These are phyloP conservation scores for Takifugu flavidus DNA, from an alignment of 2,113 vertebrate species.

Conservation along the genomic window DNA sequence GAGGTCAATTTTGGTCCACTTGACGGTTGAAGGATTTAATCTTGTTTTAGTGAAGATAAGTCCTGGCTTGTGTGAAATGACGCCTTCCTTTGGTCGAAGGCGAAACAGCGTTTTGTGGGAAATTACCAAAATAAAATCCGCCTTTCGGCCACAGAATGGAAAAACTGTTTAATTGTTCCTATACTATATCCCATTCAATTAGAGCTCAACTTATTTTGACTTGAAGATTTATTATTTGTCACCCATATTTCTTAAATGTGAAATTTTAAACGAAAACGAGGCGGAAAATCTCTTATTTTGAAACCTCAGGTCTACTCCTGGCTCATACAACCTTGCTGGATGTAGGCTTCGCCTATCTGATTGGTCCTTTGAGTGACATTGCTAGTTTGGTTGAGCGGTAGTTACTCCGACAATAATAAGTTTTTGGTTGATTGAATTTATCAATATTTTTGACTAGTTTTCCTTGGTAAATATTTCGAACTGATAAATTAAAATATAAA, in stretches of 20 bases:
- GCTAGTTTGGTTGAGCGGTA: slow-evolving; percentile 16
- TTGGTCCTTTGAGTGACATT: slow-evolving; percentile 51
- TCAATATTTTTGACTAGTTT: too few species aligned
- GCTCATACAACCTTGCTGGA: slow-evolving; percentile 57
- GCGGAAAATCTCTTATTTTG: slow-evolving; percentile 33
- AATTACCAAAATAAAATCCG: slow-evolving; percentile 26
- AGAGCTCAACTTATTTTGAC: background rate
- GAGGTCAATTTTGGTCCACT: background rate
- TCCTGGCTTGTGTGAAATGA: background rate
- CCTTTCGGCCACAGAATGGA: background rate
- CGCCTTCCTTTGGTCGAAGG: background rate
- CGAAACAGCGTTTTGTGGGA: background rate
- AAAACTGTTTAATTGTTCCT: background rate
- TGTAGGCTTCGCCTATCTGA: slow-evolving; percentile 8
- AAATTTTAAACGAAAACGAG: too few species aligned
- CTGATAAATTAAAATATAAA: too few species aligned
- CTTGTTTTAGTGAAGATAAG: background rate
- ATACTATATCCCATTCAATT: background rate
- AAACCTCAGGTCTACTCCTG: slow-evolving; percentile 14
- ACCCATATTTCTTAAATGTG: background rate
- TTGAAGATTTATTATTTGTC: background rate
- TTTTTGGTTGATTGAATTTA: background rate
- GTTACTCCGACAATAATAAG: background rate
- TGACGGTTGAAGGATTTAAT: background rate
- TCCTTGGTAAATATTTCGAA: too few species aligned